phyloP scores from a whole-genome alignment of 1,140 invertebrate genomes.

The Aphaenogaster rudis region DNA sequence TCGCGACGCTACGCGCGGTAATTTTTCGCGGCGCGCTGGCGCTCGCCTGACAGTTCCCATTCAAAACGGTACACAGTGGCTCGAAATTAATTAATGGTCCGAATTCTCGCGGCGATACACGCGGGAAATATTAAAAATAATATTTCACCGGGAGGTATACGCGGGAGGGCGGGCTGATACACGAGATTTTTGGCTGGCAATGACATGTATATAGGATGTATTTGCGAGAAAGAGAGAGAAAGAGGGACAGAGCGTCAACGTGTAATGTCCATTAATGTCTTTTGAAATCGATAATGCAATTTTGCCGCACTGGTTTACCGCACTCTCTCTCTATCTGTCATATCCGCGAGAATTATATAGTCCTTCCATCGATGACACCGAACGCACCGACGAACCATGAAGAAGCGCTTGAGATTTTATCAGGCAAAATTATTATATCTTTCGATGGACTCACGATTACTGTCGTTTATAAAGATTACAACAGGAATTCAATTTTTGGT shows the following conservation, averaged over 20 bases:
- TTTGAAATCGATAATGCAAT: constrained; percentile 48
- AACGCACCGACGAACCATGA: not conserved
- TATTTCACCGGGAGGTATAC: constrained; percentile 43
- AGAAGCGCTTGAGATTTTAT: not conserved
- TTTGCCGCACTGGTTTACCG: constrained; percentile 23
- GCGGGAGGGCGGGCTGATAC: constrained; percentile 9
- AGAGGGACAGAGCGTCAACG: constrained; percentile 10
- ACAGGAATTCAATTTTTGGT: constrained; percentile 1
- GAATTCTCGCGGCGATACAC: constrained; percentile 55
- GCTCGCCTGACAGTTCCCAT: constrained; percentile 52
- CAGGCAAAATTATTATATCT: not conserved
- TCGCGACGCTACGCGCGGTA: constrained; percentile 35
- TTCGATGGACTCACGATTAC: not conserved
- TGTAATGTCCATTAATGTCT: constrained; percentile 54
- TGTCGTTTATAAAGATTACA: not conserved
- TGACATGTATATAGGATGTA: constrained; percentile 42
- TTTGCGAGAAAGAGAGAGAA: constrained; percentile 3
- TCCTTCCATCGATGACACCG: not conserved
- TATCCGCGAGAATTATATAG: constrained; percentile 12
- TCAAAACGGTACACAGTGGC: constrained; percentile 54
- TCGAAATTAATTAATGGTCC: constrained; percentile 61
- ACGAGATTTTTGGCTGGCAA: constrained; percentile 56
- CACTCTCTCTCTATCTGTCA: constrained; percentile 2
- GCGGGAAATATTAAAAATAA: constrained; percentile 66
- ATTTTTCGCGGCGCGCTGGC: constrained; percentile 54